Evolutionary conservation across 2,113 vertebrate genomes (phyloP), one percentile per base, ranked within the genome.

Genomic region (Centropus unirufus): DNA sequence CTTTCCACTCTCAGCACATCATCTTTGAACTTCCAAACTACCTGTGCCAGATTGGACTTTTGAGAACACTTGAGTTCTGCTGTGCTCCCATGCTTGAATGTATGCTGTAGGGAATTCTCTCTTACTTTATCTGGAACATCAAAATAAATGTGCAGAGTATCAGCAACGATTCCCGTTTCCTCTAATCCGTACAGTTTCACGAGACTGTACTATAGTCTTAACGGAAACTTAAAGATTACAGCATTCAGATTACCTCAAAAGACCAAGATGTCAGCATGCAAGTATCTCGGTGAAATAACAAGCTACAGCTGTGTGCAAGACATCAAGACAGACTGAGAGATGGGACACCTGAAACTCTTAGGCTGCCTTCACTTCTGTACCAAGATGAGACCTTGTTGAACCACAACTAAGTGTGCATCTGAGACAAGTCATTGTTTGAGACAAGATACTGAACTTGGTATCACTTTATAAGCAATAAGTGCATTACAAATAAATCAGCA

Each of bases 41-140:
- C 98, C 89, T 98, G 98, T 22, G 99, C 99, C 79, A 98, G 96
- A 97, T 99, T 99, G 95, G 99, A 99, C 87, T 96, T 98, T 34
- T 98, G 98, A 90, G 96, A 96, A 97, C 99, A 99, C 12, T 97
- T 98, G 95, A 99, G 98, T 94, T 99, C 99, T 8, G 98, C 98
- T 20, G 98, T 99, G 96, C 98, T 98, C 39, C 99, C 99, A 1
- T 97, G 98, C 96, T 99, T 99, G 95, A 99, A 98, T 94, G 96
- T 98, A 92, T 97, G 97, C 96, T 98, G 97, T 97, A 97, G 96
- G 92, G 84, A 97, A 96, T 96, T 97, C 90, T 97, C 98, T 97
- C 95, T 97, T 96, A 96, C 94, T 97, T 97, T 97, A 98, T 98
- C 98, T 98, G 97, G 97, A 98, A 98, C 98, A 98, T 96, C 96